These are phyloP conservation scores for Hippocampus comes DNA, from an alignment of 2,113 vertebrate species.

Conservation along the genomic window DNA sequence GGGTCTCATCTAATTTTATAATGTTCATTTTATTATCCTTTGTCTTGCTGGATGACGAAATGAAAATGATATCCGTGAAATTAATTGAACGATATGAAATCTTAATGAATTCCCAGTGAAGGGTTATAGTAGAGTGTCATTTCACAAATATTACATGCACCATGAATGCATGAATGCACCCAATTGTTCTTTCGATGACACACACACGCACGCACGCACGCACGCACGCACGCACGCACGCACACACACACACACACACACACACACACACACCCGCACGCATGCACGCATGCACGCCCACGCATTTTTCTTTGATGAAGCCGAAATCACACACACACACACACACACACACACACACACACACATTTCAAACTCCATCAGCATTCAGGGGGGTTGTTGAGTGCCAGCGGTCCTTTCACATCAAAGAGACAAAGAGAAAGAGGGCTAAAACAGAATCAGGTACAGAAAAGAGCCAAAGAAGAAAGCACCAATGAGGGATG, in stretches of 20 bases:
- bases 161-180: neutral
- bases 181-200: neutral
- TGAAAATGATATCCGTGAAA: too few relatives aligned
- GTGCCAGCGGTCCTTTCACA: conserved; percentile 45
- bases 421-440: conserved; percentile 44
- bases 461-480: conserved; percentile 6
- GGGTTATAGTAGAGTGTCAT: neutral
- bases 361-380: conserved; percentile 33
- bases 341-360: neutral
- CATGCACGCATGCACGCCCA: too few relatives aligned
- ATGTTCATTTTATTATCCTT: too few relatives aligned
- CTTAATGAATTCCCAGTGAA: neutral
- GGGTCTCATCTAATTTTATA: too few relatives aligned
- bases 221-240: neutral
- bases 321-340: too few relatives aligned
- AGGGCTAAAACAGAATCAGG: conserved; percentile 3
- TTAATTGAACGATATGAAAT: neutral
- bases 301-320: too few relatives aligned
- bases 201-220: neutral
- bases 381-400: conserved; percentile 44
- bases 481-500: conserved; percentile 24
- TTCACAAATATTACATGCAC: neutral
- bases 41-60: too few relatives aligned
- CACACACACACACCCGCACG: too few relatives aligned
- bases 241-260: too few relatives aligned